Evolutionary conservation across 1,140 invertebrate genomes (phyloP), one percentile per base, ranked within the genome.

Genomic region (Drosophila tani): DNA sequence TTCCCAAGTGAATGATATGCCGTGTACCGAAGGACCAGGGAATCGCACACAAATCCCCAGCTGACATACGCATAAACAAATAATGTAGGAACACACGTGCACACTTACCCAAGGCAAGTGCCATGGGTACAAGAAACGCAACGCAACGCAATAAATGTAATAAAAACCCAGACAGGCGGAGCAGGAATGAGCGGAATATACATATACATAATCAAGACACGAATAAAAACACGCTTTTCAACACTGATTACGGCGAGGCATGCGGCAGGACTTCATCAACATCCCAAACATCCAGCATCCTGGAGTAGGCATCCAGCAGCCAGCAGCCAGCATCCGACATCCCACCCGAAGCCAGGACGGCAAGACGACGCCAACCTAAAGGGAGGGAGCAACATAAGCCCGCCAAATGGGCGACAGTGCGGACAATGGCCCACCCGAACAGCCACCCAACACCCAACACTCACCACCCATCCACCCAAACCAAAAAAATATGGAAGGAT

Each of bases 191-290:
- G 67, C 49, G 24, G 60, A 45, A 60, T 24, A 60, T 66, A 75
- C 47, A 55, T 57, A 69, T 57, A 69, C 63, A 55, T 60, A 53
- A 49, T 68, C 65, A 62, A 58, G 41, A 58, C 53, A 35, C 64
- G 58, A 64, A 86, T 63, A 87, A 70, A 75, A 82, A 75, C 67
- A 81, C 69, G 77, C 68, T 83, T 82, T 73, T 64, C 71, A 49
- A 68, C 81, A 88, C 84, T 88, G 84, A 87, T 86, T 86, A 82
- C 82, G 62, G 66, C 62, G 50, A 56, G 67, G 79, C 50, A 73
- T 71, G 75, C 57, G 71, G 74, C 65, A 77, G 65, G 63, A 82
- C 75, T 82, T 87, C 71, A 82, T 82, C 75, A 85, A 56, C 64
- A 59, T 40, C 32, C 53, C 19, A 19, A 41, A 7, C 40, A 41